A percentile compares a stretch with the other conserved stretches of the same genome.
phyloP scores from a whole-genome alignment of 1,140 invertebrate genomes.

The Adoxophyes honmai region DNA sequence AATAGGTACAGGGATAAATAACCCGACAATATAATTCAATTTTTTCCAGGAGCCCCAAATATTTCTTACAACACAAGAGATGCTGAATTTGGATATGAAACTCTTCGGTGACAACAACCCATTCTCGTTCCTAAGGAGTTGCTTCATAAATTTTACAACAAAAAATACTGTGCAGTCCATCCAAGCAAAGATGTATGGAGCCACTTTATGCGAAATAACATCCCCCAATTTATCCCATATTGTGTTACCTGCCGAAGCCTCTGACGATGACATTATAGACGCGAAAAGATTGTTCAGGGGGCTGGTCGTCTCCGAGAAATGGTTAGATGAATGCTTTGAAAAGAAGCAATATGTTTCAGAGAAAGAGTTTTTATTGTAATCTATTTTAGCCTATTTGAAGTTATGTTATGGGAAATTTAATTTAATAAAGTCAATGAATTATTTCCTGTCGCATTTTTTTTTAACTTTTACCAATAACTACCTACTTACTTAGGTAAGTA shows the following conservation, averaged over 20 bases:
- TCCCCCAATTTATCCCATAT: constrained; percentile 34
- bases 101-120: constrained; percentile 45
- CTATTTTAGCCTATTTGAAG: too few species aligned
- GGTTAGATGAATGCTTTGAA: constrained; percentile 47
- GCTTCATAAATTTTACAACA: constrained; percentile 31
- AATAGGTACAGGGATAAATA: too few species aligned
- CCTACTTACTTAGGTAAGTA: too few species aligned
- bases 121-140: constrained; percentile 48
- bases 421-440: too few species aligned
- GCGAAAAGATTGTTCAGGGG: constrained; percentile 18
- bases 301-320: constrained; percentile 42
- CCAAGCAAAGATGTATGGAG: constrained; percentile 46
- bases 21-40: too few species aligned
- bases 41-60: constrained; percentile 39
- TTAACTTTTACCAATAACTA: too few species aligned
- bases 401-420: too few species aligned
- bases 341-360: constrained; percentile 26
- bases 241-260: constrained; percentile 28
- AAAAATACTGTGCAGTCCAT: constrained; percentile 22
- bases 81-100: constrained; percentile 44
- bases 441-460: too few species aligned
- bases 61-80: constrained; percentile 49
- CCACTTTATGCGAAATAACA: constrained; percentile 26
- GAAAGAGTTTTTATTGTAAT: neutral
- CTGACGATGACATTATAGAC: constrained; percentile 23